Base-by-base conservation (phyloP, 2,888 invertebrate species). In the Ophion ventricosus region DNA sequence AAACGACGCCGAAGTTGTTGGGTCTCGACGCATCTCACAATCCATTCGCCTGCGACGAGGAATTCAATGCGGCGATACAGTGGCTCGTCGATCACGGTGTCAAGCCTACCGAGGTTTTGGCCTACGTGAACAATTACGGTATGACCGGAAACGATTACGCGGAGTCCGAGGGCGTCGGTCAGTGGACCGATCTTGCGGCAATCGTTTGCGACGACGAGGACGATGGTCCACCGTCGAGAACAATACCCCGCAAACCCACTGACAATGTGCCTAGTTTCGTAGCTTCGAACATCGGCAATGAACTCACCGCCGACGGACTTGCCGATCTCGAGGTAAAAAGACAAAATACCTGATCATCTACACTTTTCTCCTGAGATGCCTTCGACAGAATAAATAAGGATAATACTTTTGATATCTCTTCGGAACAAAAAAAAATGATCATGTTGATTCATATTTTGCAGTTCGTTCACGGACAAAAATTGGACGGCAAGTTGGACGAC, bases 1-100 rank as follows among this genome's bases (percentile, higher is more conserved):
- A 94, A 86, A 94, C 95, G 59, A 94, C 95, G 75, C 95, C 95
- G 29, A 94, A 95, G 88, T 90, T 96, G 35, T 94, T 94, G 70
- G 94, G 95, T 59, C 92, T 96, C 3, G 96, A 96, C 89, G 93
- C 96, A 56, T 94, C 95, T 82, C 94, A 95, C 87, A 96, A 96
- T 93, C 96, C 96, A 1, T 93, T 97, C 56, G 94, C 95, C 63
- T 97, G 97, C 92, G 95, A 95, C 86, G 94, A 95, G 40, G 95
- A 96, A 69, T 96, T 97, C 90, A 95, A 95, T 87, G 94, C 95
- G 76, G 95, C 96, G 56, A 95, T 97, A 91, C 94, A 94, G 70
- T 96, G 95, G 95, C 93, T 96, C 78, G 95, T 94, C 86, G 94
- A 94, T 56, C 94, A 94, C 75, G 94, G 95, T 86, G 95, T 96